Percentiles rank a stretch among this genome's conserved stretches.
Conservation (phyloP, 2,113 vertebrate species). For the Silurus meridionalis region DNA sequence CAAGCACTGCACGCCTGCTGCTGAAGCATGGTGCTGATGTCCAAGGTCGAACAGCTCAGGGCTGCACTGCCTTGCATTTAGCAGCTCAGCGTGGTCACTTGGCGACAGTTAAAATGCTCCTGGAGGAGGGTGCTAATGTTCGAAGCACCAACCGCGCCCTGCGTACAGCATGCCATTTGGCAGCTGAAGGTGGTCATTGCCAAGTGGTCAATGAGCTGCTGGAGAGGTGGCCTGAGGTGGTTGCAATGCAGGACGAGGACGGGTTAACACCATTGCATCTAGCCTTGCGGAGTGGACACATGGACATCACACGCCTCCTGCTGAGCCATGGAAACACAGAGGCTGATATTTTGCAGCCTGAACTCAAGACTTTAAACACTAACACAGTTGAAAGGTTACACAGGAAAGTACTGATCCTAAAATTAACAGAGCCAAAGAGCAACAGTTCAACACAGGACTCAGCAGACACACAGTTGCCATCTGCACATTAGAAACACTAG, state of each 20-base stretch:
- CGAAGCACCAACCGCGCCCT: constrained; percentile 61
- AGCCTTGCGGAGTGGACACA: constrained; percentile 75
- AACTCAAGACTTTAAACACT: constrained; percentile 19
- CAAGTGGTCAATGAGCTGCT: constrained; percentile 84
- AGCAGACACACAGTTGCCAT: constrained; percentile 46
- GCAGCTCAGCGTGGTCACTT: constrained; percentile 81
- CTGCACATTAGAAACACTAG: constrained; percentile 55
- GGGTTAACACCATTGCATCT: constrained; percentile 80
- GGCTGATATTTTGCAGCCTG: constrained; percentile 43
- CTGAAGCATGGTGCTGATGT: constrained; percentile 80
- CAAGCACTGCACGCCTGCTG: constrained; percentile 89
- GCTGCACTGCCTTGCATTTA: constrained; percentile 84
- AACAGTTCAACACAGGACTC: constrained; percentile 47
- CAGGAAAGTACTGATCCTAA: constrained; percentile 75
- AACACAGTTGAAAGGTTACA: constrained; percentile 54
- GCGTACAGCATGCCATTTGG: constrained; percentile 81
- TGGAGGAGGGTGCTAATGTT: constrained; percentile 79
- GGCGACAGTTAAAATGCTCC: constrained; percentile 82
- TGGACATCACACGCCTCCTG: constrained; percentile 74
- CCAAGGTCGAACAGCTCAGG: constrained; percentile 72
- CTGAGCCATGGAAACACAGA: constrained; percentile 66
- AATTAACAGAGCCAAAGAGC: constrained; percentile 67
- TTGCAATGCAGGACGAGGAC: constrained; percentile 69
- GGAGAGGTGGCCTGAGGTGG: constrained; percentile 64
- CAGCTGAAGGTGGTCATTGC: constrained; percentile 79